phyloP scores from a whole-genome alignment of 2,113 vertebrate species.

The Pithys albifrons region DNA sequence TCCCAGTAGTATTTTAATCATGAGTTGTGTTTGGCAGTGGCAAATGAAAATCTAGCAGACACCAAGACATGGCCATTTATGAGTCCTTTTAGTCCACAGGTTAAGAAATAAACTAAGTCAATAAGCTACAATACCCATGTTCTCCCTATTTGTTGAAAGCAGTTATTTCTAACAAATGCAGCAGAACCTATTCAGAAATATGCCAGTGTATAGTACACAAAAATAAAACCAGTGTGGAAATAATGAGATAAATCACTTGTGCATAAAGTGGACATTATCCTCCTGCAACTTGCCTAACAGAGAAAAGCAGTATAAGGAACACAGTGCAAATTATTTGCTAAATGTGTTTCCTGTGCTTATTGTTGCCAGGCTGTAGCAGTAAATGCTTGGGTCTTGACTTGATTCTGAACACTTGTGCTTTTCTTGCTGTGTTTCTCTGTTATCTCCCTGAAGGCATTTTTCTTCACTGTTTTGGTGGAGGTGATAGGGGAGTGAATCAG shows the following conservation, averaged over 20 bases:
- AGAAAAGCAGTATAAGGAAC: background rate
- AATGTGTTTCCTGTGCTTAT: background rate
- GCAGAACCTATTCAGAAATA: background rate
- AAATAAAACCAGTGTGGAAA: background rate
- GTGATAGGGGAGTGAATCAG: background rate
- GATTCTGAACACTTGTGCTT: rapidly evolving
- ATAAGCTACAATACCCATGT: background rate
- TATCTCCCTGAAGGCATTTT: background rate
- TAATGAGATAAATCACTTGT: background rate
- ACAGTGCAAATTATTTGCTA: background rate
- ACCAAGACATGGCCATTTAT: background rate
- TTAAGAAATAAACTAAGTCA: background rate
- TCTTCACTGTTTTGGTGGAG: background rate
- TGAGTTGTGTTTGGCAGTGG: background rate
- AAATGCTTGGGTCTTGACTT: background rate
- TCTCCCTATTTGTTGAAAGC: background rate
- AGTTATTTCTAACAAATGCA: background rate
- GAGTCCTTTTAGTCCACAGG: background rate
- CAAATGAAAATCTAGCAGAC: background rate
- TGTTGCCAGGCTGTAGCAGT: background rate
- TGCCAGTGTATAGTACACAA: background rate
- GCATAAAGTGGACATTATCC: background rate
- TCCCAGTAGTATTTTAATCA: background rate
- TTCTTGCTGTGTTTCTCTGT: background rate
- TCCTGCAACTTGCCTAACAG: background rate